Percentiles rank a stretch among this genome's conserved stretches.
Evolutionary conservation across 2,797 vertebrate species (phyloP).

Genomic region (Myiotriccus ornatus): DNA sequence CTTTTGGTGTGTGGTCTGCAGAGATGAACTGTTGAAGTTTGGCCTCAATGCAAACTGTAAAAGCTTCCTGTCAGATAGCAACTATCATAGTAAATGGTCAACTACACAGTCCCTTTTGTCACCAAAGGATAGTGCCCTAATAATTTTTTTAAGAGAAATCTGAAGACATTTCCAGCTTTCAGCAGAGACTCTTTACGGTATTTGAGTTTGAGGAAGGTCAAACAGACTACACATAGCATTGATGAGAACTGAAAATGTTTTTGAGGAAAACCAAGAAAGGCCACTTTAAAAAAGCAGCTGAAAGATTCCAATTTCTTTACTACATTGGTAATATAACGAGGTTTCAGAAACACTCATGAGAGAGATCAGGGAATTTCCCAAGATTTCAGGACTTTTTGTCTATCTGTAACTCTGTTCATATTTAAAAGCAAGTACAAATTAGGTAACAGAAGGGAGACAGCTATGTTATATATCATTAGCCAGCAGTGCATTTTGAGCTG

Average conservation of each 20-base stretch:
- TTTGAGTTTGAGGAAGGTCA: neutral
- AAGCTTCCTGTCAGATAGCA: neutral
- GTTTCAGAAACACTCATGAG: conserved; percentile 25
- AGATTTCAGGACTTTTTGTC: neutral
- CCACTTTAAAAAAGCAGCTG: neutral
- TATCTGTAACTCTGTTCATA: neutral
- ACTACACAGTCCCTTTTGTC: neutral
- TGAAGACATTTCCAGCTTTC: neutral
- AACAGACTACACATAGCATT: neutral
- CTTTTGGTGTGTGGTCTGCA: neutral
- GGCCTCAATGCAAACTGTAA: neutral
- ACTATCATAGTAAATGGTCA: neutral
- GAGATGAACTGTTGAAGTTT: neutral
- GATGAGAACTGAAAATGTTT: neutral
- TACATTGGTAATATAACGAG: neutral
- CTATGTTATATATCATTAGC: neutral
- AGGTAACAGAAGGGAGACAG: neutral
- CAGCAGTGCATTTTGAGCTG: neutral
- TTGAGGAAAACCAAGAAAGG: neutral
- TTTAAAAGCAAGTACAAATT: neutral
- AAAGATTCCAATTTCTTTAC: conserved; percentile 1
- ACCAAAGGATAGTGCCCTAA: neutral
- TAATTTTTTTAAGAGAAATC: neutral
- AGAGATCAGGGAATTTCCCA: conserved; percentile 18
- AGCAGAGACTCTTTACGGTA: neutral